Evolutionary conservation across 2,797 vertebrate genomes (phyloP).

Genomic region (Sebastes itinus): DNA sequence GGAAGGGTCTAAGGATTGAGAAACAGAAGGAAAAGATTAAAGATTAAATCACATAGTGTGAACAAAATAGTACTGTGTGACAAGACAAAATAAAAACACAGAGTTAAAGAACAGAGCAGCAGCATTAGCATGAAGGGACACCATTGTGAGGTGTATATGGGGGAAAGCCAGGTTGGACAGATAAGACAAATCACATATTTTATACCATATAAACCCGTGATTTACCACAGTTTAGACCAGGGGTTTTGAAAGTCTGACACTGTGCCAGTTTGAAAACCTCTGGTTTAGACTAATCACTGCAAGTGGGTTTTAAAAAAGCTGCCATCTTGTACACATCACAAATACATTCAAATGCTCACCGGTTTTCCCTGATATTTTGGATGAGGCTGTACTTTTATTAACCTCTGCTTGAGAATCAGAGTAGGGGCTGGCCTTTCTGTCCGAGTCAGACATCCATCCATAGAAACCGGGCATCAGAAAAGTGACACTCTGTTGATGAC

Average conservation of each 20-base stretch:
- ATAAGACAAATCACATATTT: neutral
- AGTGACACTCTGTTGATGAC: conserved; percentile 85
- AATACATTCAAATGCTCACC: conserved; percentile 51
- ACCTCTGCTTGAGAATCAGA: conserved; percentile 51
- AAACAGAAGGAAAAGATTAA: neutral
- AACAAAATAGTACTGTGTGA: neutral
- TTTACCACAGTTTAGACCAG: neutral
- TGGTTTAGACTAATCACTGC: neutral
- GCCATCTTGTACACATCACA: neutral
- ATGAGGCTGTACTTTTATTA: conserved; percentile 29
- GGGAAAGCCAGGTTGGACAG: neutral
- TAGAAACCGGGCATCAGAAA: conserved; percentile 94
- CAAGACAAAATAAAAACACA: neutral
- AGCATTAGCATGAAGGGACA: neutral
- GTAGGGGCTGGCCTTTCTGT: conserved; percentile 55
- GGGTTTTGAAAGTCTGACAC: neutral
- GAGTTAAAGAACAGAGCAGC: neutral
- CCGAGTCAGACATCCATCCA: conserved; percentile 79
- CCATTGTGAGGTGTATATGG: neutral
- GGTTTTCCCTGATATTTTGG: conserved; percentile 28
- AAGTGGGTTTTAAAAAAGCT: neutral
- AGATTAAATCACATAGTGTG: neutral
- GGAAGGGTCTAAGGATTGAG: conserved; percentile 58
- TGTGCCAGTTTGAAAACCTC: neutral
- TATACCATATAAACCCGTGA: neutral